phyloP scores from a whole-genome alignment of 2,888 invertebrate species.

The Xestia xanthographa region DNA sequence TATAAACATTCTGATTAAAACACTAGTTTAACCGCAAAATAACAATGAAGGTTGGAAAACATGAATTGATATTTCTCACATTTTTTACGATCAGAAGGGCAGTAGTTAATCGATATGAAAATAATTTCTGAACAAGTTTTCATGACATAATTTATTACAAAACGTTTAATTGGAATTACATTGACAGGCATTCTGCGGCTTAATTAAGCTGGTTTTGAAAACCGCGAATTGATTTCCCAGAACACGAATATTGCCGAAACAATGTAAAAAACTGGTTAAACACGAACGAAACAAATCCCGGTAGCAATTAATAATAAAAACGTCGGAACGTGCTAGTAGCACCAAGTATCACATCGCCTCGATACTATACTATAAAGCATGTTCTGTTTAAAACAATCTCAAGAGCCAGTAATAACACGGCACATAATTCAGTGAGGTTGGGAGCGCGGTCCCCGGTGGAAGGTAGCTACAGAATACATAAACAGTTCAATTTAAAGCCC shows the following conservation, averaged over 20 bases:
- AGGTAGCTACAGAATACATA: slow-evolving; percentile 76
- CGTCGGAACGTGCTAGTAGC: not conserved
- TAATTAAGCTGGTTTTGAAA: slow-evolving; percentile 5
- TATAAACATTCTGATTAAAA: slow-evolving; percentile 31
- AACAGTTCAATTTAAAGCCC: slow-evolving; percentile 80
- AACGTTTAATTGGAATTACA: not conserved
- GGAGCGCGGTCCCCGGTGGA: slow-evolving; percentile 62
- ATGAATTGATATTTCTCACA: slow-evolving; percentile 8
- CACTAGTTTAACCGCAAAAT: slow-evolving; percentile 28
- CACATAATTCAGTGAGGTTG: slow-evolving; percentile 65
- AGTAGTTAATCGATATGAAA: not conserved
- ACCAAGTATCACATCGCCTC: slow-evolving; percentile 29
- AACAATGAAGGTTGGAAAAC: slow-evolving; percentile 28
- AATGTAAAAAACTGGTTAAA: slow-evolving; percentile 6
- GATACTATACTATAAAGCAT: slow-evolving; percentile 51
- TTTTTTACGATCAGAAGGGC: slow-evolving; percentile 22
- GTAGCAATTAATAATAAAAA: slow-evolving; percentile 6
- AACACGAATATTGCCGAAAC: slow-evolving; percentile 17
- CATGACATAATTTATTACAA: not conserved
- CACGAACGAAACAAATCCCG: not conserved
- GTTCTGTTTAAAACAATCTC: slow-evolving; percentile 63
- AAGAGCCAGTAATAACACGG: slow-evolving; percentile 58
- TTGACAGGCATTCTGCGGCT: not conserved
- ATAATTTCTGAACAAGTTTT: not conserved
- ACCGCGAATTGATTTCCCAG: not conserved